Percentiles rank a stretch among this genome's conserved stretches.
These are phyloP conservation scores for Hyposoter dolosus DNA, from an alignment of 2,888 invertebrate species.

Conservation along the genomic window DNA sequence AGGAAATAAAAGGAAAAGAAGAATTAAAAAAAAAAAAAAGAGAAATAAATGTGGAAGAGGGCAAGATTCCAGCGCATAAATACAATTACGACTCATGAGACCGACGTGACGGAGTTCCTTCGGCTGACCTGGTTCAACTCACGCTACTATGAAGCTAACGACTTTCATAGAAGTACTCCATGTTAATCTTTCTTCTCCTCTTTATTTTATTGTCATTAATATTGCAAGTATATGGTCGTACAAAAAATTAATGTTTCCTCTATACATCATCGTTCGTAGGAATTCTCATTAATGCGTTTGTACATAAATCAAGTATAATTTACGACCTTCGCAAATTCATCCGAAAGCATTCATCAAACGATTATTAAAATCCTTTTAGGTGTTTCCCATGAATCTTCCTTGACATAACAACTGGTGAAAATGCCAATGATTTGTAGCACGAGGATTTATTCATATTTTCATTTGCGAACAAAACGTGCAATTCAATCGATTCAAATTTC, in stretches of 20 bases:
- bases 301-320: background rate
- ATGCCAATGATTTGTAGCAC: background rate
- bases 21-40: background rate
- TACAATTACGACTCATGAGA: slow-evolving; percentile 67
- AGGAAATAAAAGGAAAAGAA: background rate
- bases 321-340: background rate
- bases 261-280: background rate
- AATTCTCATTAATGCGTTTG: background rate
- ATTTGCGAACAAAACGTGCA: background rate
- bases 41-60: slow-evolving; percentile 25
- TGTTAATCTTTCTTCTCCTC: background rate
- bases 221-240: background rate
- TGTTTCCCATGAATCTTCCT: background rate
- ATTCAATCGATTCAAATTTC: background rate
- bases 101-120: slow-evolving; percentile 61
- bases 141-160: slow-evolving; percentile 38
- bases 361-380: background rate
- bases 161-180: slow-evolving; percentile 23
- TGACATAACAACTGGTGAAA: background rate
- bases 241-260: background rate
- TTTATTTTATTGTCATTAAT: slow-evolving; percentile 9
- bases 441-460: background rate
- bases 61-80: slow-evolving; percentile 65
- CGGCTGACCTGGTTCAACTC: slow-evolving; percentile 64
- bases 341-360: background rate